Base-by-base conservation (phyloP, 2,888 invertebrate species). In the Lomographa bimaculata region DNA sequence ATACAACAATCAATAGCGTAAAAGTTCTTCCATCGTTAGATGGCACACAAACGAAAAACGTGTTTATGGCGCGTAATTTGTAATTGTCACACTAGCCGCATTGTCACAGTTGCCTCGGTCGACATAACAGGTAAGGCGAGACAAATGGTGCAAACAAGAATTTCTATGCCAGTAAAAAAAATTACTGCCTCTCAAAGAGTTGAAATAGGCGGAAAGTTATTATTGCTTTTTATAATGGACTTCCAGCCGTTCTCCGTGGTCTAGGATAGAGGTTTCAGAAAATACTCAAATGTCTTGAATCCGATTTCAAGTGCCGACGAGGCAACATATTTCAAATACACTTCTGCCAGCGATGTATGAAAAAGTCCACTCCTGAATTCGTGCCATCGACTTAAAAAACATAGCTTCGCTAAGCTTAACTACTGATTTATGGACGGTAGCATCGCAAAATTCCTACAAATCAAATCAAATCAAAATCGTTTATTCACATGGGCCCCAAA, bases 341-440 rank as follows among this genome's bases (percentile, higher is more conserved):
- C 20, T 45, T 9, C 24, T 54, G 19, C 41, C 30, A 14, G 30
- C 20, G 12, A 10, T 30, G 18, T 30, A 20, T 20, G 30, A 30
- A 37, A 17, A 16, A 32, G 7, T 14, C 25, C 7, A 30, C 24
- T 12, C 11, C 20, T 12, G 18, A 30, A 8, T 30, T 18, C 30
- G 18, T 17, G 17, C 8, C 19, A 20, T 20, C 9, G 30, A 30
- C 14, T 20, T 30, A 30, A 30, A 30, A 30, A 9, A 16, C 11
- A 30, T 30, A 18, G 20, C 20, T 14, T 14, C 45, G 60, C 6
- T 59, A 29, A 19, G 57, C 21, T 17, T 64, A 2, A 61, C 62
- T 1, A 35, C 51, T 1, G 63, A 66, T 29, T 32, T 54, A 12
- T 65, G 64, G 61, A 60, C 60, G 1, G 61, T 64, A 1, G 43